phyloP scores from a whole-genome alignment of 2,888 invertebrate species.

The Heliconius cydno region DNA sequence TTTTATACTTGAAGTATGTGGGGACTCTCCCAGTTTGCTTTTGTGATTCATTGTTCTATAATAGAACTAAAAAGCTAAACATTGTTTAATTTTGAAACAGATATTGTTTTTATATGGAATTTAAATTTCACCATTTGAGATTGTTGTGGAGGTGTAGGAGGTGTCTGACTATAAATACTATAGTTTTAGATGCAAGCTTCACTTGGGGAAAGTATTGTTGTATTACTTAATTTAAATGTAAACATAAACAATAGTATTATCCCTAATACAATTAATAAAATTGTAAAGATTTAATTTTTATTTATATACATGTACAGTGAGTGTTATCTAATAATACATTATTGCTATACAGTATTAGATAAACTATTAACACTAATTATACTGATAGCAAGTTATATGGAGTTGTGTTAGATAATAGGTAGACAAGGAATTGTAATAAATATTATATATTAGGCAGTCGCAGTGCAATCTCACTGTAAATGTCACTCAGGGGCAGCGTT shows the following conservation, averaged over 20 bases:
- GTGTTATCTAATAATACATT: neutral
- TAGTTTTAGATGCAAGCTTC: too few species aligned
- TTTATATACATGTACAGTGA: neutral
- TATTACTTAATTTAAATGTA: too few species aligned
- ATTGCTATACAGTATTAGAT: neutral
- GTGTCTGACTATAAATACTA: too few species aligned
- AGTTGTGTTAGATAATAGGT: neutral
- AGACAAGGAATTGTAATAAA: neutral
- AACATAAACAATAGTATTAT: too few species aligned
- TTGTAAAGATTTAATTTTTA: too few species aligned
- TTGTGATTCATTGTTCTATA: neutral
- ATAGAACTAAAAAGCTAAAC: neutral
- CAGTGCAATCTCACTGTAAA: too few species aligned
- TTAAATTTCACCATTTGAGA: too few species aligned
- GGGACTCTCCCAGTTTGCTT: neutral
- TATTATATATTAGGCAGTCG: neutral
- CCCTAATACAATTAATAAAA: too few species aligned
- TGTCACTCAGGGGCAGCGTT: too few species aligned
- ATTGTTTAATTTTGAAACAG: neutral
- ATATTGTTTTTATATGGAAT: too few species aligned
- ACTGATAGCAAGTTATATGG: neutral
- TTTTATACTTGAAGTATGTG: neutral
- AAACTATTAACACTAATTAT: slow-evolving; percentile 12
- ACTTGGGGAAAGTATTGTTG: too few species aligned
- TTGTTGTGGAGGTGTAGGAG: too few species aligned